Percentiles rank a stretch among this genome's conserved stretches.
Conservation (phyloP, 2,797 vertebrate species). For the Tiaroga cobitis region DNA sequence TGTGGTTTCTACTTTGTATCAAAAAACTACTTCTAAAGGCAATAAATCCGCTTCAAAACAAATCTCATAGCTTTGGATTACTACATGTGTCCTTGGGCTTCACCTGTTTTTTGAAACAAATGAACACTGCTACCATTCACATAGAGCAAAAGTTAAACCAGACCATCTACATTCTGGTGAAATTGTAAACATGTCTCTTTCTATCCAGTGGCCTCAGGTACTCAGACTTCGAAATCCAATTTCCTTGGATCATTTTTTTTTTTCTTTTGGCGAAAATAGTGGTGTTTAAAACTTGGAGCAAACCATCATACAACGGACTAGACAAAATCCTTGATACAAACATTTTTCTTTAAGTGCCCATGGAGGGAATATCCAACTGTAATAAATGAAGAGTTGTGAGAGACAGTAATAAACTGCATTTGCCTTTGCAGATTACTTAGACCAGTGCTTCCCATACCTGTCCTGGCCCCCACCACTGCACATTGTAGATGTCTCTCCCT, state of each 20-base stretch:
- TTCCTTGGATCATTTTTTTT: conserved; percentile 49
- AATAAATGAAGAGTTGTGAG: conserved; percentile 53
- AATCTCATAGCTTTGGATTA: conserved; percentile 28
- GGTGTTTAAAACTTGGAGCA: conserved; percentile 40
- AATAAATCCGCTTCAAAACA: conserved; percentile 33
- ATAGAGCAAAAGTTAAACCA: conserved; percentile 43
- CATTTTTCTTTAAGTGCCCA: conserved; percentile 62
- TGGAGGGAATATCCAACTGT: conserved; percentile 64
- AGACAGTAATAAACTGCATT: conserved; percentile 62
- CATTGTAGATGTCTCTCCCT: not conserved
- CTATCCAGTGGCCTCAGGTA: conserved; percentile 43
- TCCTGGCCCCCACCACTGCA: not conserved
- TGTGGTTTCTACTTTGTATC: conserved; percentile 6
- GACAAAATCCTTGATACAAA: conserved; percentile 58
- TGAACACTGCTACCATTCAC: conserved; percentile 39
- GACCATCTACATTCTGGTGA: conserved; percentile 27
- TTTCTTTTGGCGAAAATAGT: conserved; percentile 58
- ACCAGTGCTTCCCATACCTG: not conserved
- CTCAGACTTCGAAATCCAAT: conserved; percentile 36
- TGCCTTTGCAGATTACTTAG: conserved; percentile 63
- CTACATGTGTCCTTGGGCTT: conserved; percentile 15
- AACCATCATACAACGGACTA: conserved; percentile 31
- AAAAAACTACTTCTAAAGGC: conserved; percentile 10
- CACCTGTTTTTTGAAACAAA: conserved; percentile 40
- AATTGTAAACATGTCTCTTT: conserved; percentile 54